Evolutionary conservation across 2,797 vertebrate species (phyloP).

Genomic region (Polyboroides typus): DNA sequence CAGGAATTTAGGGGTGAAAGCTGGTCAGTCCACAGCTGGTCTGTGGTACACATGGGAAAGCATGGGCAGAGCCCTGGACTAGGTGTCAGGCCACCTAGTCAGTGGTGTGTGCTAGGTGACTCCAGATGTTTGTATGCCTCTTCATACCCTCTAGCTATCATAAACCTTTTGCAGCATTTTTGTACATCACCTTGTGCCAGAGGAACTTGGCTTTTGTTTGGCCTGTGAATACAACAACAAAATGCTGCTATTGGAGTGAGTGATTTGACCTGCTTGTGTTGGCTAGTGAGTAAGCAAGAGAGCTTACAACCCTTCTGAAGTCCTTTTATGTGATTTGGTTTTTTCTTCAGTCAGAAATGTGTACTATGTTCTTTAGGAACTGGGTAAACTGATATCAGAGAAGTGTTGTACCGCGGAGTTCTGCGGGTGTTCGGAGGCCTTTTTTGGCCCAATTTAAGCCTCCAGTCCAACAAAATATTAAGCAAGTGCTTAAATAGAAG

Average conservation of each 20-base stretch:
- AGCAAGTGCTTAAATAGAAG: not conserved
- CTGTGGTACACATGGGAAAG: not conserved
- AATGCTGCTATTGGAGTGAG: not conserved
- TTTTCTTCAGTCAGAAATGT: not conserved
- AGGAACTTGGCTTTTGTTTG: not conserved
- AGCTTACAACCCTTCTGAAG: not conserved
- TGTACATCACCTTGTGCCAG: not conserved
- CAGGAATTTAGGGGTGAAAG: not conserved
- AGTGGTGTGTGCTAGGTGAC: not conserved
- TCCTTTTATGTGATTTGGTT: not conserved
- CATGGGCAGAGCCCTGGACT: accelerated
- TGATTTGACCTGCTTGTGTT: not conserved
- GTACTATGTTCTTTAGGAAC: not conserved
- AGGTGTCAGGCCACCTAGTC: not conserved
- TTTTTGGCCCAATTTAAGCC: not conserved
- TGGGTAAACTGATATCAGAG: not conserved
- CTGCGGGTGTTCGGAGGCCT: not conserved
- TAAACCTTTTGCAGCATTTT: not conserved
- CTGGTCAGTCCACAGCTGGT: not conserved
- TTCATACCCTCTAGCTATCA: not conserved
- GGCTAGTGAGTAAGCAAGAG: not conserved
- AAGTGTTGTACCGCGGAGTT: not conserved
- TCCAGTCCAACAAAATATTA: not conserved
- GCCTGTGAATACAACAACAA: not conserved
- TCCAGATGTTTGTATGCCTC: not conserved